phyloP scores from a whole-genome alignment of 2,113 vertebrate genomes.

The Anolis sagrei region DNA sequence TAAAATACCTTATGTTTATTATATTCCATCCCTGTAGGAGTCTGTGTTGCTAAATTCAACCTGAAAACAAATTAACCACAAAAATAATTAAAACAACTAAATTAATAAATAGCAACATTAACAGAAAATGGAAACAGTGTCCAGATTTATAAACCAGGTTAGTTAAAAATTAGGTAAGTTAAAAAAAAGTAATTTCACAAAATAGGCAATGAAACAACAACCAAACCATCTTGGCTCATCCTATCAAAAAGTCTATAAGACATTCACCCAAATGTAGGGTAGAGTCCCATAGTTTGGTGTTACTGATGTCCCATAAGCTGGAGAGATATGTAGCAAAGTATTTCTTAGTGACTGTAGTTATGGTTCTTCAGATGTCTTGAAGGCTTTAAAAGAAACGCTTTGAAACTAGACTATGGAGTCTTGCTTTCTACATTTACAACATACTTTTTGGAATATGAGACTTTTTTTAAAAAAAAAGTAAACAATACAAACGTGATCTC shows the following conservation, averaged over 20 bases:
- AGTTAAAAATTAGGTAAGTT: neutral
- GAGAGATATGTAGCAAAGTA: neutral
- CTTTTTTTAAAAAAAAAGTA: neutral
- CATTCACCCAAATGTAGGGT: neutral
- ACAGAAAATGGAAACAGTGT: neutral
- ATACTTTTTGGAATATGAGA: too few relatives aligned
- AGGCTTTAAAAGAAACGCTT: neutral
- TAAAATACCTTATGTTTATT: too few relatives aligned
- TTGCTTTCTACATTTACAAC: neutral
- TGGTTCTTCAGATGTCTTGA: neutral
- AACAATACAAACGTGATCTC: too few relatives aligned
- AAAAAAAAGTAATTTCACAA: neutral
- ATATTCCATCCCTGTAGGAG: too few relatives aligned
- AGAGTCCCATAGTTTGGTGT: neutral
- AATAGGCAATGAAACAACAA: neutral
- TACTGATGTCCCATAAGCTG: neutral
- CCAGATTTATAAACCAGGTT: neutral
- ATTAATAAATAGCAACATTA: too few relatives aligned
- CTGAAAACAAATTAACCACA: too few relatives aligned
- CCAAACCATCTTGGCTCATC: neutral
- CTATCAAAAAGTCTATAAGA: neutral
- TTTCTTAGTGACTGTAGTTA: neutral
- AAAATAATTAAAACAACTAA: too few relatives aligned
- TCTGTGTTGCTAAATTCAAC: too few relatives aligned
- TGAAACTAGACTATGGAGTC: neutral